Base-by-base conservation (phyloP, 2,113 vertebrate species). In the Coregonus clupeaformis region DNA sequence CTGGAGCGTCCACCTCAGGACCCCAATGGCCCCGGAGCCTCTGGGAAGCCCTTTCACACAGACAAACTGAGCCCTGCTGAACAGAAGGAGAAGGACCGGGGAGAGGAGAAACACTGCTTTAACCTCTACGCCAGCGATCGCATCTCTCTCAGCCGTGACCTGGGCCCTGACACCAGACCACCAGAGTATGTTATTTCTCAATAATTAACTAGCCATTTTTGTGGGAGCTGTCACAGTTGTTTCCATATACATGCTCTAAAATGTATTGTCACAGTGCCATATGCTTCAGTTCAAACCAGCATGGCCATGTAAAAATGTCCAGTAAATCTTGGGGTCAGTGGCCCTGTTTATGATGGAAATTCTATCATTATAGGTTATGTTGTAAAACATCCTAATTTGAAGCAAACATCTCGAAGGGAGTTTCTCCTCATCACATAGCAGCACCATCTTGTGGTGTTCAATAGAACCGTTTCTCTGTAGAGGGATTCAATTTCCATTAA, bases 81-180 rank as follows among this genome's bases (percentile, higher is more conserved):
- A 74, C 92, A 95, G 89, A 95, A 97, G 85, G 97, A 98, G 86
- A 98, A 97, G 88, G 93, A 96, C 25, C 85, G 9, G 20, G 98
- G 97, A 36, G 95, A 98, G 73, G 90, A 94, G 77, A 99, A 99
- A 79, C 98, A 99, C 86, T 99, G 97, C 87, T 99, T 99, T 80
- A 99, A 99, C 82, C 92, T 95, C 79, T 99, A 94, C 77, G 97
- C 96, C 80, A 99, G 97, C 74, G 98, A 99, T 80, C 95, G 96
- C 76, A 97, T 99, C 90, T 99, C 98, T 49, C 87, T 99, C 77
- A 97, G 97, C 82, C 92, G 98, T 75, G 96, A 98, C 86, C 94
- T 99, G 82, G 98, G 98, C 68, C 94, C 96, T 32, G 98, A 99
- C 85, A 98, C 97, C 22, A 94, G 98, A 91, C 97, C 98, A 55